phyloP scores from a whole-genome alignment of 2,113 vertebrate genomes.

The Dolichallabes microphthalmus region DNA sequence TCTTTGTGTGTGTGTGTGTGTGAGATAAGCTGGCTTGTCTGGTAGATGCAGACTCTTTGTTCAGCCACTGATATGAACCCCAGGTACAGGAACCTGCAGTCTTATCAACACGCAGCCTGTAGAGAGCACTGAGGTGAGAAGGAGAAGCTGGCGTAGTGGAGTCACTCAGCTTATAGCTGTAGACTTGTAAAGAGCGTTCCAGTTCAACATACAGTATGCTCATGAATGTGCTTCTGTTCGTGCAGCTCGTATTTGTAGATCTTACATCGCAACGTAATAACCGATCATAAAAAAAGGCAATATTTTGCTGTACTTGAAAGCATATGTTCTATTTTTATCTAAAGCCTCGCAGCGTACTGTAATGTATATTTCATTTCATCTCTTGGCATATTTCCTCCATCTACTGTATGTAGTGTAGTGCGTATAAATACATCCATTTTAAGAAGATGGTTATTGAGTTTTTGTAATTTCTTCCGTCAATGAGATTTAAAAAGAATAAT shows the following conservation, averaged over 20 bases:
- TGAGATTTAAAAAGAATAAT: not conserved
- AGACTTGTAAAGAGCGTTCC: not conserved
- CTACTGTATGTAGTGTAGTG: not conserved
- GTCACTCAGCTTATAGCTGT: not conserved
- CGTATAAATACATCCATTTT: not conserved
- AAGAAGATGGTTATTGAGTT: not conserved
- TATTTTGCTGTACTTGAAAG: not conserved
- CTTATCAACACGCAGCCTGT: not conserved
- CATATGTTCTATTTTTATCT: not conserved
- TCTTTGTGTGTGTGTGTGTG: not conserved
- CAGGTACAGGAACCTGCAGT: not conserved
- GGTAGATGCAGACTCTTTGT: slow-evolving; percentile 9
- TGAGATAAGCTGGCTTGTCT: slow-evolving; percentile 14
- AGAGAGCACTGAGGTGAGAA: slow-evolving; percentile 11
- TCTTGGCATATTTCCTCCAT: not conserved
- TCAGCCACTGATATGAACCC: slow-evolving; percentile 14
- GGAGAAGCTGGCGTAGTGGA: slow-evolving; percentile 7
- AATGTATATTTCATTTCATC: not conserved
- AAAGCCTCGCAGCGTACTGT: not conserved
- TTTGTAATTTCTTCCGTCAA: not conserved
- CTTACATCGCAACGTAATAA: not conserved
- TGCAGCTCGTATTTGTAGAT: too few relatives aligned
- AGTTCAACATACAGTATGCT: not conserved
- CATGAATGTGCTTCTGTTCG: not conserved
- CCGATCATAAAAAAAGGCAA: not conserved